Evolutionary conservation across 2,113 vertebrate genomes (phyloP).

Genomic region (Diglossa brunneiventris): DNA sequence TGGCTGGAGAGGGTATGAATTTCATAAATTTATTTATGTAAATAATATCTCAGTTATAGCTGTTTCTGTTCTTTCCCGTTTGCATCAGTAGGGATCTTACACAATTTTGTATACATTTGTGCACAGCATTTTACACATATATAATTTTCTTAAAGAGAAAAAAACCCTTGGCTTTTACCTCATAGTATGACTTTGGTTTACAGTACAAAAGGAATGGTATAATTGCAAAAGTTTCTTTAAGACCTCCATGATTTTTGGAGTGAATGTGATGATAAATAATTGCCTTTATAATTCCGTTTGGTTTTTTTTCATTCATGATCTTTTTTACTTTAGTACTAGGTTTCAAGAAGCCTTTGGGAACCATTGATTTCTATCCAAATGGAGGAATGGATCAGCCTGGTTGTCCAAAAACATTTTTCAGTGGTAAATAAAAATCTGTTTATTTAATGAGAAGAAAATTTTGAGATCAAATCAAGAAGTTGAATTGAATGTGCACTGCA

Average conservation of each 20-base stretch:
- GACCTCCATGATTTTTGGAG: not conserved
- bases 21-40: not conserved
- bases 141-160: not conserved
- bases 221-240: not conserved
- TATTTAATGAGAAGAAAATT: not conserved
- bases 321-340: slow-evolving; percentile 74
- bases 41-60: not conserved
- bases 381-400: slow-evolving; percentile 89
- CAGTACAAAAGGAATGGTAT: not conserved
- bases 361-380: slow-evolving; percentile 91
- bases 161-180: not conserved
- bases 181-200: not conserved
- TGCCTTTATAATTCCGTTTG: not conserved
- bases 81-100: not conserved
- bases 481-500: not conserved
- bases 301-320: not conserved
- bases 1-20: not conserved
- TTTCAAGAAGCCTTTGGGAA: slow-evolving; percentile 80
- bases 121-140: not conserved
- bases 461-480: not conserved
- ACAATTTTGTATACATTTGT: not conserved
- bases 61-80: not conserved
- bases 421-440: slow-evolving; percentile 72
- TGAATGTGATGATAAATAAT: not conserved
- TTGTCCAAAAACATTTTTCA: slow-evolving; percentile 84